Evolutionary conservation across 2,113 vertebrate genomes (phyloP), one percentile per base, ranked within the genome.

Genomic region (Pungitius pungitius): DNA sequence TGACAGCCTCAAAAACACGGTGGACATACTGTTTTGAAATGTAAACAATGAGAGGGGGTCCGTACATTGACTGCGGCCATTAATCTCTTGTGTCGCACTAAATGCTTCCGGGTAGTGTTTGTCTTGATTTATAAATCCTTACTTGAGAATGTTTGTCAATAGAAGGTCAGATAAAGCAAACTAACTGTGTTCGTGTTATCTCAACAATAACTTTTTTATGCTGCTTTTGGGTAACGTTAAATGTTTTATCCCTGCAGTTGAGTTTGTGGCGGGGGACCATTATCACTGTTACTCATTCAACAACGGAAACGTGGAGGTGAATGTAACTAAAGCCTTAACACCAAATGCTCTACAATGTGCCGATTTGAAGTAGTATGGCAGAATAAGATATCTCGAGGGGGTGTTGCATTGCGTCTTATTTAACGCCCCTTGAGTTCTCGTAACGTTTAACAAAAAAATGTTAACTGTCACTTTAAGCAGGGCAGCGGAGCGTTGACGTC

Each of bases 21-120:
- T 1, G 22, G 69, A 75, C 52, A 81, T 42, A 81, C 67, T 54
- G 58, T 69, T 84, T 86, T 17, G n/a, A 87, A 83, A 93, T 87
- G 90, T 91, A 93, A 94, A 94, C 90, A 93, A 88, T 89, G 82
- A 91, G 85, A 88, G 57, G 51, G 75, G 85, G 83, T 30, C 85
- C 81, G 78, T 77, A 82, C 75, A 85, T 72, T 73, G 79, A 90
- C 88, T 81, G 88, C 90, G 91, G 86, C 87, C 88, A 91, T 92
- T 92, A 92, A 93, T 93, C 93, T 86, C 68, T 15, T 73, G 91
- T 93, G 92, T 91, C 82, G 81, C 93, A 80, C 73, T 56, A 85
- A 93, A 92, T 73, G 18, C 64, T 70, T 93, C 93, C 92, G 94
- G 89, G 76, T 85, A 73, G 62, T 20, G 37, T 64, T 72, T 78